A percentile compares a stretch with the other conserved stretches of the same genome.
These are phyloP conservation scores for Lumbricus terrestris DNA, from an alignment of 2,888 invertebrate species.

Conservation along the genomic window DNA sequence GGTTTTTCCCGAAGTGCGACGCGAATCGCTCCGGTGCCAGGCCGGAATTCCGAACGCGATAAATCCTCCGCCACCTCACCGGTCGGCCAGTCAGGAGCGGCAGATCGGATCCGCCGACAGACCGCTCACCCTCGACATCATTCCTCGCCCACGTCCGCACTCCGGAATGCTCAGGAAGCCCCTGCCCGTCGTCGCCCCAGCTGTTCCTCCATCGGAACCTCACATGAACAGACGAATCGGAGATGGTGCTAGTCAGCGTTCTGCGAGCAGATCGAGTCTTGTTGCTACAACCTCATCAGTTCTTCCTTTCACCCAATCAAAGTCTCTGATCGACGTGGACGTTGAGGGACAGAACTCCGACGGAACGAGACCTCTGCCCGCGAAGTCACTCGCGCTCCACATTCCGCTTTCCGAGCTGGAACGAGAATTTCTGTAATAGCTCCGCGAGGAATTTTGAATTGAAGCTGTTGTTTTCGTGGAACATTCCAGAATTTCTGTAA, in stretches of 20 bases:
- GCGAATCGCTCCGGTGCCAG: slow-evolving; percentile 21
- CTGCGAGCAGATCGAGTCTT: neutral
- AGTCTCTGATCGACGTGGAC: slow-evolving; percentile 56
- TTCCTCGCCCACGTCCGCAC: slow-evolving; percentile 65
- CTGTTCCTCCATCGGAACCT: neutral
- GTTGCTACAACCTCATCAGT: neutral
- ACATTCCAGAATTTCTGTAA: slow-evolving; percentile 32
- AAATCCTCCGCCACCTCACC: slow-evolving; percentile 46
- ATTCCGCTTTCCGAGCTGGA: slow-evolving; percentile 36
- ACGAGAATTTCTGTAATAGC: slow-evolving; percentile 29
- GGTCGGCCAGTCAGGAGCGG: slow-evolving; percentile 36
- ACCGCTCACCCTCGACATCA: slow-evolving; percentile 66
- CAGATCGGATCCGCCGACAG: slow-evolving; percentile 61
- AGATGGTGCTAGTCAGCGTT: neutral
- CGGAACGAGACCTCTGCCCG: slow-evolving; percentile 49
- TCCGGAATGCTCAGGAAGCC: slow-evolving; percentile 31
- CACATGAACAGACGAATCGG: neutral
- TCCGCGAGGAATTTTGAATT: neutral
- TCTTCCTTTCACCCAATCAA: slow-evolving; percentile 50
- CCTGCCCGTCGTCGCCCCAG: slow-evolving; percentile 20
- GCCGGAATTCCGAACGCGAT: slow-evolving; percentile 27
- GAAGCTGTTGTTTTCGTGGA: slow-evolving; percentile 25
- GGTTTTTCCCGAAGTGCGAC: neutral
- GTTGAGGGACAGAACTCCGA: slow-evolving; percentile 57
- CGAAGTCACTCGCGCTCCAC: slow-evolving; percentile 21